phyloP scores from a whole-genome alignment of 2,113 vertebrate species.

The cat (Felis catus) region F.catus_Fca126_mat1.0 CM031420.1:30661501-30662000 shows the following conservation, averaged over 20 bases:
- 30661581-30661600: constrained; percentile 65
- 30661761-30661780: constrained; percentile 13
- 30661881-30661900: background rate
- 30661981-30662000: background rate
- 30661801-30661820: constrained; percentile 44
- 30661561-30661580: constrained; percentile 58
- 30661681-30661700: constrained; percentile 64
- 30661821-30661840: background rate
- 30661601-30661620: constrained; percentile 28
- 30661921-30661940: background rate
- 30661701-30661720: background rate
- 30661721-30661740: constrained; percentile 49
- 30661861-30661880: constrained; percentile 1
- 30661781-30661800: constrained; percentile 51
- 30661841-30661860: background rate
- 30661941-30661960: background rate
- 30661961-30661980: background rate
- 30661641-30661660: background rate
- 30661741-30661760: constrained; percentile 53
- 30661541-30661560: constrained; percentile 66
- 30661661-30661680: constrained; percentile 55
- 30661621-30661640: constrained; percentile 54
- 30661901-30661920: background rate
- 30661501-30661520: constrained; percentile 71
- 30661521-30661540: constrained; percentile 81